Conservation (phyloP, 2,797 vertebrate species). For the Anguilla marmorata region DNA sequence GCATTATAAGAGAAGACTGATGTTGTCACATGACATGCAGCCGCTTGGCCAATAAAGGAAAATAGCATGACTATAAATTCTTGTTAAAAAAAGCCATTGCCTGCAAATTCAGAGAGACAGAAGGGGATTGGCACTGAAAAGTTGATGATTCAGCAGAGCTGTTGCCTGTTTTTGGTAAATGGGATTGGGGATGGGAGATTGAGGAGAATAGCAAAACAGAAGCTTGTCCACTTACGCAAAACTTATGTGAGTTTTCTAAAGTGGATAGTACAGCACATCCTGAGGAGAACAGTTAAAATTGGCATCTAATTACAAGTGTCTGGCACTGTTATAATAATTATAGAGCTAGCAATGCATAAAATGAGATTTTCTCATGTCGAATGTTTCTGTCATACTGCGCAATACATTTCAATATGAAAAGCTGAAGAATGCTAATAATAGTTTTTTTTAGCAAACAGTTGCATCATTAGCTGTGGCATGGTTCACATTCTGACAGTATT, state of each 20-base stretch:
- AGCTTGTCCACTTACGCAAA: background rate
- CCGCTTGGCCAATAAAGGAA: slow-evolving; percentile 17
- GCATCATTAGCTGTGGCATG: slow-evolving; percentile 28
- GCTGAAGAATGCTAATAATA: slow-evolving; percentile 41
- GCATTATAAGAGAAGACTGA: slow-evolving; percentile 1
- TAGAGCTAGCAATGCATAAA: background rate
- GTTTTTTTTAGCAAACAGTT: slow-evolving; percentile 35
- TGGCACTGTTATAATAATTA: background rate
- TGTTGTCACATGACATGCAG: background rate
- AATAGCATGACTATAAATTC: slow-evolving; percentile 20
- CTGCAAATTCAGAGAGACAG: slow-evolving; percentile 16
- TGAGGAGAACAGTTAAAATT: background rate
- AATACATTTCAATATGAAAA: background rate
- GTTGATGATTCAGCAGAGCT: slow-evolving; percentile 13
- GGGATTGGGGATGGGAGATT: background rate
- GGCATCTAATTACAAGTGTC: background rate
- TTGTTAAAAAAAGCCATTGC: slow-evolving; percentile 26
- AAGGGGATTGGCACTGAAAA: background rate
- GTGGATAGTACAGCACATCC: background rate
- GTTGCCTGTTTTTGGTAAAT: background rate
- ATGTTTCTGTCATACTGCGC: background rate
- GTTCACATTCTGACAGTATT: slow-evolving; percentile 32
- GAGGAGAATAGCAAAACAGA: background rate
- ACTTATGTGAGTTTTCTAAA: background rate
- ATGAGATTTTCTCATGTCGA: background rate